Percentiles rank a stretch among this genome's conserved stretches.
These are phyloP conservation scores for Macrophya annulata DNA, from an alignment of 2,888 invertebrate species.

Conservation along the genomic window DNA sequence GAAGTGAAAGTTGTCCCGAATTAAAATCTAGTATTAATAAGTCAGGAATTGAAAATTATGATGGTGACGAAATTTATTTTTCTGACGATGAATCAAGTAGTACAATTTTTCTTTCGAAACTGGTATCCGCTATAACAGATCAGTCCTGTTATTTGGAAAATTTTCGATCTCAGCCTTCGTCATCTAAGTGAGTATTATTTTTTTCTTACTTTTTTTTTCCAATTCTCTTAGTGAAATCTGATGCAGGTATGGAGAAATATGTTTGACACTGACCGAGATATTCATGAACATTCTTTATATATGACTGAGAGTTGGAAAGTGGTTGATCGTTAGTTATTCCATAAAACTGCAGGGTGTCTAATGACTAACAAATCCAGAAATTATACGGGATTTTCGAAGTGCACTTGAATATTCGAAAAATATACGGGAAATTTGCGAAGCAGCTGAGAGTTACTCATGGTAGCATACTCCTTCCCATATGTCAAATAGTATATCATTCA, in stretches of 20 bases:
- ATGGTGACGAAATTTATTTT: conserved; percentile 46
- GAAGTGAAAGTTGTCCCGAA: conserved; percentile 2
- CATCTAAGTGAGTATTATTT: conserved; percentile 35
- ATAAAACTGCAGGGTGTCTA: no score
- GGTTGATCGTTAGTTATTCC: no score
- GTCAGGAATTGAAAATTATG: neutral
- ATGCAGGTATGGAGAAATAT: neutral
- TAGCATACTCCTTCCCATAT: no score
- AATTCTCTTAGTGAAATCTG: neutral
- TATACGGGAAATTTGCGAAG: no score
- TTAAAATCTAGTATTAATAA: neutral
- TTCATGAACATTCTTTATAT: no score
- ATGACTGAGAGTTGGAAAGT: no score
- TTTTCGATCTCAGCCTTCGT: conserved; percentile 34
- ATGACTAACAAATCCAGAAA: no score
- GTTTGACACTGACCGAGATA: no score
- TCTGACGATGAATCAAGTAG: conserved; percentile 49
- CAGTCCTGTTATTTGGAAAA: conserved; percentile 23
- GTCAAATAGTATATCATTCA: no score
- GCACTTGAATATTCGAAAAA: no score
- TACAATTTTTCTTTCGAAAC: conserved; percentile 25
- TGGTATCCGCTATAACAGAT: conserved; percentile 15
- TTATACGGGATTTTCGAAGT: no score
- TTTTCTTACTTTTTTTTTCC: conserved; percentile 5
- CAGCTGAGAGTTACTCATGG: no score